These are phyloP conservation scores for Macrocentrus cingulum DNA, from an alignment of 1,140 invertebrate species.

Conservation along the genomic window DNA sequence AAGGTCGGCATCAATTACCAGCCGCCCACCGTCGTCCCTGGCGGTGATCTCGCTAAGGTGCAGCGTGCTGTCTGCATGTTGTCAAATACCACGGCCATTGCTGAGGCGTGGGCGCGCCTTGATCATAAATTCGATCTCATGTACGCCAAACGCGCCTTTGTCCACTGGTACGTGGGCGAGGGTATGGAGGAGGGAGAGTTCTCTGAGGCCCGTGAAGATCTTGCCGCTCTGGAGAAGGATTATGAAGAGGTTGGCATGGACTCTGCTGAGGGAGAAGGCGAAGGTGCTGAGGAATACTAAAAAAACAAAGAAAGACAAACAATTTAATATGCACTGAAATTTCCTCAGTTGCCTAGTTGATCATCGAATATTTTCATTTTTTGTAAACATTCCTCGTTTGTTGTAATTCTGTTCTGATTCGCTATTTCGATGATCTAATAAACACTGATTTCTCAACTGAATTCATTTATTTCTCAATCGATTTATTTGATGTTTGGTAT, in stretches of 20 bases:
- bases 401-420: too few relatives aligned
- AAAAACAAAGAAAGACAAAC: not conserved
- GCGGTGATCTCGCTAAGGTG: conserved; percentile 25
- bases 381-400: too few relatives aligned
- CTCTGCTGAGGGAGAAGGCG: conserved; percentile 24
- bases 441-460: too few relatives aligned
- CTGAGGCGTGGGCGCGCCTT: conserved; percentile 25
- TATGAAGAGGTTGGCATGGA: conserved; percentile 27
- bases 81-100: conserved; percentile 23
- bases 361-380: not conserved
- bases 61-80: conserved; percentile 27
- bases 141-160: conserved; percentile 25
- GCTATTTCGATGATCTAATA: too few relatives aligned
- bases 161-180: conserved; percentile 26
- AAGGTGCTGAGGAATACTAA: conserved; percentile 26
- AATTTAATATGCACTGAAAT: too few relatives aligned
- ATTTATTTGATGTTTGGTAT: too few relatives aligned
- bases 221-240: conserved; percentile 25
- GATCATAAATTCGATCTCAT: conserved; percentile 27
- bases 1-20: conserved; percentile 27
- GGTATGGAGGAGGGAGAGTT: conserved; percentile 28
- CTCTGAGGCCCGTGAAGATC: conserved; percentile 24
- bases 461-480: too few relatives aligned
- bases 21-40: conserved; percentile 25
- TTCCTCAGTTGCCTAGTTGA: too few relatives aligned